Evolutionary conservation across 2,888 invertebrate species (phyloP).

Genomic region (Trimorus sp.): DNA sequence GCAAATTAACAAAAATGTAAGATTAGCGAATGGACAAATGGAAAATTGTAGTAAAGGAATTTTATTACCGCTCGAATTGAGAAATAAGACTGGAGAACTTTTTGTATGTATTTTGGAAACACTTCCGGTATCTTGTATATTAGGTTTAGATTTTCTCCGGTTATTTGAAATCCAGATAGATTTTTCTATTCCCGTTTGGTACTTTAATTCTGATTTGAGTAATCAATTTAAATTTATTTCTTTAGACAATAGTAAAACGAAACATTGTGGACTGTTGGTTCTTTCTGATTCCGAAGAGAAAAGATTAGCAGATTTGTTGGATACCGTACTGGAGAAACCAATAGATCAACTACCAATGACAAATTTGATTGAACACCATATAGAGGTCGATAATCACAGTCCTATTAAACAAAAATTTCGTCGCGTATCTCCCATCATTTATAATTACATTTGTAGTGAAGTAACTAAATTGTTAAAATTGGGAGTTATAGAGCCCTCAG

Average conservation of each 20-base stretch:
- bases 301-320: too few relatives aligned
- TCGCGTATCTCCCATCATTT: too few relatives aligned
- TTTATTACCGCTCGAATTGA: neutral
- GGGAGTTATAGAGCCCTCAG: neutral
- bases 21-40: neutral
- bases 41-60: neutral
- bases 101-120: neutral
- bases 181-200: neutral
- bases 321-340: too few relatives aligned
- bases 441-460: too few relatives aligned
- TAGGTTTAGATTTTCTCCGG: neutral
- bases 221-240: too few relatives aligned
- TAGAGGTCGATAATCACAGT: too few relatives aligned
- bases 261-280: too few relatives aligned
- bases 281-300: too few relatives aligned
- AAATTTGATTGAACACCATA: too few relatives aligned
- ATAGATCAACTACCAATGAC: too few relatives aligned
- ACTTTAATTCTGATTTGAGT: neutral
- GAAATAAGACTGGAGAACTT: neutral
- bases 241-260: too few relatives aligned
- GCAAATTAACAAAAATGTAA: neutral
- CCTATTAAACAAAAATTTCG: too few relatives aligned
- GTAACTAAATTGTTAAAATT: neutral
- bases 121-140: neutral
- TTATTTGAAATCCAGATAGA: conserved; percentile 6